phyloP scores from a whole-genome alignment of 2,888 invertebrate genomes.

The Troilus luridus region DNA sequence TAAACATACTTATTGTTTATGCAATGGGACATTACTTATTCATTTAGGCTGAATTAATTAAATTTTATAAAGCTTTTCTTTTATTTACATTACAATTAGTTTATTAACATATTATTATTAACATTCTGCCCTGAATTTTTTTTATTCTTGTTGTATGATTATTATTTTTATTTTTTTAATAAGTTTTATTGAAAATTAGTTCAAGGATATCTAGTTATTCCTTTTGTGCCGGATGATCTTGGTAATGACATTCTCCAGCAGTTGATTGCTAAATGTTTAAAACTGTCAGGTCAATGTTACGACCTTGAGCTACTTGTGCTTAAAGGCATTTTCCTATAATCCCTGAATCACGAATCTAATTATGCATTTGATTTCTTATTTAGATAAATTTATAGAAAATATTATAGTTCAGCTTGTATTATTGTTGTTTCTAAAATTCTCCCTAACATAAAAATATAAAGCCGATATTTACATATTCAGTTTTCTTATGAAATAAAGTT shows the following conservation, averaged over 20 bases:
- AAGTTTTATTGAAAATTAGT: neutral
- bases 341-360: neutral
- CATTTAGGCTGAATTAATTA: neutral
- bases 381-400: neutral
- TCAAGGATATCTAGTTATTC: constrained; percentile 44
- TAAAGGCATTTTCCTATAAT: neutral
- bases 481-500: neutral
- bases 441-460: neutral
- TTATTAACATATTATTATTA: too few relatives aligned
- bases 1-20: neutral
- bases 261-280: neutral
- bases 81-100: too few relatives aligned
- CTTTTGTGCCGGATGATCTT: neutral
- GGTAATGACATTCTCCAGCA: constrained; percentile 57
- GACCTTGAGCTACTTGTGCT: constrained; percentile 51
- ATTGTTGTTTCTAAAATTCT: neutral
- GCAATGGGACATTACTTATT: neutral
- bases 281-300: constrained; percentile 50
- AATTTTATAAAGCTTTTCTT: neutral
- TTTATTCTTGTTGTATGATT: neutral
- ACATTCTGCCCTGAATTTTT: neutral
- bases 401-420: neutral
- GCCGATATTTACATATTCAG: neutral
- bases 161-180: neutral
- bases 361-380: neutral